Percentiles rank a stretch among this genome's conserved stretches.
phyloP scores from a whole-genome alignment of 2,113 vertebrate genomes.

The Grammomys surdaster region DNA sequence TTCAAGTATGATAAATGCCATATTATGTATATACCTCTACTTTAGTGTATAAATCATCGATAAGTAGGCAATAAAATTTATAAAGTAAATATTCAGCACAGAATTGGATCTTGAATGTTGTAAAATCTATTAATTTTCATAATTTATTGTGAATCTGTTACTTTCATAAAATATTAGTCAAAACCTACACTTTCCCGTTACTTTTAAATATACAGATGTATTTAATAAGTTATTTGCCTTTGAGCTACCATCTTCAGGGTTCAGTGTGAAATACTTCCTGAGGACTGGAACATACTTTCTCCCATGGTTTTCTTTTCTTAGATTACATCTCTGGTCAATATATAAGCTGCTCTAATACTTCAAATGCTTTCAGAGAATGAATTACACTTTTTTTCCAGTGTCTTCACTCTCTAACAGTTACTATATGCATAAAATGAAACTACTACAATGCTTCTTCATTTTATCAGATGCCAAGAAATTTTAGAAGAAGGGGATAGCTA shows the following conservation, averaged over 20 bases:
- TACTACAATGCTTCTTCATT: background rate
- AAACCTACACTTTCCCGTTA: background rate
- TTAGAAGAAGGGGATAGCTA: background rate
- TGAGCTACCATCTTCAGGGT: background rate
- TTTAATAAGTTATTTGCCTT: background rate
- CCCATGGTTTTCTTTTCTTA: background rate
- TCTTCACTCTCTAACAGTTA: background rate
- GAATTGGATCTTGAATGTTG: background rate
- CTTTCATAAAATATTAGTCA: background rate
- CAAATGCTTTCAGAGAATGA: background rate
- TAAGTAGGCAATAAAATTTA: background rate
- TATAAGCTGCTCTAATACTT: background rate
- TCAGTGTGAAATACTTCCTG: background rate
- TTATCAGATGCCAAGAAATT: background rate
- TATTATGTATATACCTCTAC: background rate
- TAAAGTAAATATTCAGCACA: background rate
- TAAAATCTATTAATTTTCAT: background rate
- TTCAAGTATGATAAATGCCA: constrained; percentile 2
- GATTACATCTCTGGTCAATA: background rate
- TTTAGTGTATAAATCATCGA: constrained; percentile 46
- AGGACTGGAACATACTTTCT: background rate
- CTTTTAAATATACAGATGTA: background rate
- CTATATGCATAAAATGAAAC: background rate
- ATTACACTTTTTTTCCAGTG: background rate
- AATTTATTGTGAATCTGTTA: background rate